A percentile compares a stretch with the other conserved stretches of the same genome.
Evolutionary conservation across 2,797 vertebrate genomes (phyloP).

Genomic region (Coranthus polyacanthus): DNA sequence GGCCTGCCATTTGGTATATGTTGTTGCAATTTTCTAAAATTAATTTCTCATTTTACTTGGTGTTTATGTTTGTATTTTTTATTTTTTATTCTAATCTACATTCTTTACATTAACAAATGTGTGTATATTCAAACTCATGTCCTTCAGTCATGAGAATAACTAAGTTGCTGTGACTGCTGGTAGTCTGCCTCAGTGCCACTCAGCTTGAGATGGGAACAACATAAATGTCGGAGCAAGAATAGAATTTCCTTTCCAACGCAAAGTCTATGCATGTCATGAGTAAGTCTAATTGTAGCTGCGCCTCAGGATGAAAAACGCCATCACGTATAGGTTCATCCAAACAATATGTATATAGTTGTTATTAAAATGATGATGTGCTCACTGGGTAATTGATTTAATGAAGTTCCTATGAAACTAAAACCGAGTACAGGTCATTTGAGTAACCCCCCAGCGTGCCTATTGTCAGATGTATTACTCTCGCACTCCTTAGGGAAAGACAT

Average conservation of each 20-base stretch:
- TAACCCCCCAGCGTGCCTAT: conserved; percentile 88
- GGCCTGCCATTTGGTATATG: not conserved
- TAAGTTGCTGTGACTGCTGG: not conserved
- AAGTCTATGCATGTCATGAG: conserved; percentile 22
- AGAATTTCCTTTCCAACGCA: not conserved
- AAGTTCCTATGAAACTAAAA: conserved; percentile 94
- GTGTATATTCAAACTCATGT: conserved; percentile 58
- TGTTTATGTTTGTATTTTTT: not conserved
- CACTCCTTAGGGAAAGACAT: conserved; percentile 90
- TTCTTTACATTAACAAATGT: not conserved
- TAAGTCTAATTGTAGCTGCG: conserved; percentile 35
- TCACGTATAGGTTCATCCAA: not conserved
- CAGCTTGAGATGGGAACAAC: too few relatives aligned
- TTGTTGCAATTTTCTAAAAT: not conserved
- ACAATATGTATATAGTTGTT: conserved; percentile 2
- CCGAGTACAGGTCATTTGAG: conserved; percentile 89
- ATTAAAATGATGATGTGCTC: conserved; percentile 87
- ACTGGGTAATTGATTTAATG: conserved; percentile 95
- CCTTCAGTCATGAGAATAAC: conserved; percentile 38
- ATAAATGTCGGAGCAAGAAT: too few relatives aligned
- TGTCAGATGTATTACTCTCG: conserved; percentile 92
- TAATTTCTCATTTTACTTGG: too few relatives aligned
- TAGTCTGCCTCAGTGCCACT: not conserved
- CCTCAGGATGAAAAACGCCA: not conserved
- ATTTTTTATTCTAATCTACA: not conserved